Evolutionary conservation across 1,140 invertebrate genomes (phyloP).

Genomic region (Hycleus phaleratus): DNA sequence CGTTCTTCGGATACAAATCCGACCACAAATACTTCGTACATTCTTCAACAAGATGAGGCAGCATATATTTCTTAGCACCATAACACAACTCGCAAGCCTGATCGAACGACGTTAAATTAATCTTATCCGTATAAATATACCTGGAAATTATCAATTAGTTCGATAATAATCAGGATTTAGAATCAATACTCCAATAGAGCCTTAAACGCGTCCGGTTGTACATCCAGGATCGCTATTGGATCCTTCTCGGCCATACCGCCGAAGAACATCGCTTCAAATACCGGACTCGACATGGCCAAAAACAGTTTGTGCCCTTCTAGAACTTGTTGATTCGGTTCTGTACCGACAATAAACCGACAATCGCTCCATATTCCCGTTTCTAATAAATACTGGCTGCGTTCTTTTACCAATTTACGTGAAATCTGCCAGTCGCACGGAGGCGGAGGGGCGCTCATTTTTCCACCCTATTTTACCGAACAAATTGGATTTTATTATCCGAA

Average conservation of each 20-base stretch:
- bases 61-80: conserved; percentile 81
- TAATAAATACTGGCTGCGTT: conserved; percentile 61
- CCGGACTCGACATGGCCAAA: conserved; percentile 75
- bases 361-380: conserved; percentile 72
- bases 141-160: conserved; percentile 42
- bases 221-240: conserved; percentile 70
- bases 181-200: conserved; percentile 56
- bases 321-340: conserved; percentile 62
- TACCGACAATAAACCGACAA: conserved; percentile 73
- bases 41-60: conserved; percentile 69
- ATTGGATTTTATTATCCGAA: no score
- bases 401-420: conserved; percentile 56
- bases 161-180: neutral
- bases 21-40: conserved; percentile 74
- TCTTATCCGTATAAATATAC: conserved; percentile 76
- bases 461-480: no score
- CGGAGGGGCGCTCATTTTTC: conserved; percentile 31
- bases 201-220: conserved; percentile 77
- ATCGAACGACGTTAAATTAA: conserved; percentile 70
- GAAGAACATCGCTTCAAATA: conserved; percentile 76
- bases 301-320: conserved; percentile 72
- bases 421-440: conserved; percentile 63
- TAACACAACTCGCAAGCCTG: conserved; percentile 79
- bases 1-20: conserved; percentile 69
- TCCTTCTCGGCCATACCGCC: conserved; percentile 61